Evolutionary conservation across 2,888 invertebrate genomes (phyloP), one percentile per base, ranked within the genome.

Genomic region (Mesopsocus fuscifrons): DNA sequence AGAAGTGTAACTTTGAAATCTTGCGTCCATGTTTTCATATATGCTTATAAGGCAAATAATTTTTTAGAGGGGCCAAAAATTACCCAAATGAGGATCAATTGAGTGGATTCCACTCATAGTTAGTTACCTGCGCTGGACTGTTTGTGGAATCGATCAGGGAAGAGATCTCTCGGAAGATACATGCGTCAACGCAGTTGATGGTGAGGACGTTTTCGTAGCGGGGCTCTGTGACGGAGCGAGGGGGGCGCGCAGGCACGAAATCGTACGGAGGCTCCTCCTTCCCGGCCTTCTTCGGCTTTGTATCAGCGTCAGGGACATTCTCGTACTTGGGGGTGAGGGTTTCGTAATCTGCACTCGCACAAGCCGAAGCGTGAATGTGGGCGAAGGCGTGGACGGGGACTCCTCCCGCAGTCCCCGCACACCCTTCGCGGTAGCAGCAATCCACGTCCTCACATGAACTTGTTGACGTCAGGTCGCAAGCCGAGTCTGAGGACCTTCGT

Each of bases 381-480:
- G 13, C 5, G 6, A 20, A 17, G 5, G n/a, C 18, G 17, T 20
- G 38, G n/a, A 38, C 21, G 15, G n/a, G 18, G 5, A 38, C 38
- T 6, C 20, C 20, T 18, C 38, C 38, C 20, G 20, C 8, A 15
- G 34, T 9, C 33, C 33, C 9, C 9, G 4, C 3, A 6, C 33
- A 17, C 16, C 16, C 17, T 33, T 33, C 33, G 5, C 38, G 3
- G 16, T 4, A 20, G 15, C 20, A 16, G 16, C 16, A 15, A 15
- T 20, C 38, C 3, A 20, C 15, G 20, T 20, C 38, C n/a, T 38
- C 38, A 20, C 38, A 38, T 6, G 38, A 38, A 17, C 38, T 38
- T 3, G 38, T 13, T 6, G 38, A 38, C 15, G 38, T 6, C 16
- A 38, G n/a, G 6, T 38, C 38, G 20, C 38, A 38, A 18, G 38